Evolutionary conservation across 1,140 invertebrate genomes (phyloP), one percentile per base, ranked within the genome.

Genomic region (Gryon sp.): DNA sequence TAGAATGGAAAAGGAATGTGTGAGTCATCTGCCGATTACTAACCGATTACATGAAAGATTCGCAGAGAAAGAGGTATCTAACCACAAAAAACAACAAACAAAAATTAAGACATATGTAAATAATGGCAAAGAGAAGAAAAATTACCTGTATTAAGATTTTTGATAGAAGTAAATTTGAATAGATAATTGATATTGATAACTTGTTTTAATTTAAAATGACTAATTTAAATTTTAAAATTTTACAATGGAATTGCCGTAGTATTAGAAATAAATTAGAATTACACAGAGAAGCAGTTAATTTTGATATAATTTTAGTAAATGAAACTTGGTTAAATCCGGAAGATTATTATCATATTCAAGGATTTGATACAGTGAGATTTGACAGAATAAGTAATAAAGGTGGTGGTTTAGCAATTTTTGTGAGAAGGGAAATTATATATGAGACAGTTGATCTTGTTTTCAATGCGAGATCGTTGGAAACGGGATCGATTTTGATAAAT

Each of bases 181-280:
- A 4, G 3, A 4, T 7, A 24, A 7, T 24, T 24, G 3, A 4
- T 24, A 24, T 24, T 7, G 3, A 4, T 24, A 3, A 24, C 7
- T 30, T 30, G 4, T 30, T 36, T 5, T 15, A 14, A 36, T 14
- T 36, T 36, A 14, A 36, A 4, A 36, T 36, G 14, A 12, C 4
- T 32, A 41, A 41, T 19, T 20, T 41, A 19, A 19, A 41, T 12
- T 18, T 60, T 8, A 63, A 63, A 57, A 43, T 63, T 22, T 41
- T 73, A 12, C 50, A 73, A 26, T 74, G 60, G 60, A 63, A 69
- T 34, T 40, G 48, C 19, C 8, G 68, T 4, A 70, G 70, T 15
- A 46, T 81, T 4, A 68, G 20, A 24, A 63, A 60, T 48, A 81
- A 79, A 59, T 11, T 72, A 43, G 66, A 77, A 6, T 11, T 79